Evolutionary conservation across 2,797 vertebrate species (phyloP).

Genomic region (Cynodonichthys magdalenae): DNA sequence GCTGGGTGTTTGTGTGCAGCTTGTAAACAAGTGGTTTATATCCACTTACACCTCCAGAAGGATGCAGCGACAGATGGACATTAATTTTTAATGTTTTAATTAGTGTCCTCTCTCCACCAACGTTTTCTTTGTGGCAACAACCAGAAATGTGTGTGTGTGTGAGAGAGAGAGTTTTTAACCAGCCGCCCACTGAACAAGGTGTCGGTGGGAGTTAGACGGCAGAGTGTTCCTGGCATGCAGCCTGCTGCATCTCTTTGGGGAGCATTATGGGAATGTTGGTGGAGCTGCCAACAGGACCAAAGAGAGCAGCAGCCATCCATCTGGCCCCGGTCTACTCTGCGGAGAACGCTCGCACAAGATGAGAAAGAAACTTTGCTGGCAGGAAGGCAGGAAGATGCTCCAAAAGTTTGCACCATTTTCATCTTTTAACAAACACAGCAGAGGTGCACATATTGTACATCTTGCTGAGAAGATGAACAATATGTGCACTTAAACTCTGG

Average conservation of each 20-base stretch:
- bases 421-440: constrained; percentile 31
- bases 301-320: constrained; percentile 76
- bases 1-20: constrained; percentile 18
- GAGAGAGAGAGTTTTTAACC: constrained; percentile 53
- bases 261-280: constrained; percentile 64
- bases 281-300: constrained; percentile 66
- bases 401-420: constrained; percentile 32
- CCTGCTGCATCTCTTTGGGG: constrained; percentile 52
- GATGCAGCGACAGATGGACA: constrained; percentile 70
- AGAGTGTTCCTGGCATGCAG: constrained; percentile 71
- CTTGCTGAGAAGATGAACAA: constrained; percentile 3
- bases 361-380: constrained; percentile 65
- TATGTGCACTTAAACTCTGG: constrained; percentile 1
- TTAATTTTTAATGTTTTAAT: constrained; percentile 71
- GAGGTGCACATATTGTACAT: constrained; percentile 32
- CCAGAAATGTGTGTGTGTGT: constrained; percentile 46
- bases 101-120: constrained; percentile 55
- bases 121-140: constrained; percentile 45
- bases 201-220: constrained; percentile 68
- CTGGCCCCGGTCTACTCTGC: constrained; percentile 63
- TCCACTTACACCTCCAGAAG: constrained; percentile 35
- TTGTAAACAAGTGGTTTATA: constrained; percentile 38
- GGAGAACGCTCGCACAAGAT: constrained; percentile 56
- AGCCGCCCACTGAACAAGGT: constrained; percentile 72
- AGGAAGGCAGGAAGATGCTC: constrained; percentile 23